A percentile compares a stretch with the other conserved stretches of the same genome.
These are phyloP conservation scores for Geopemphigus sp. DNA, from an alignment of 1,140 invertebrate species.

Conservation along the genomic window DNA sequence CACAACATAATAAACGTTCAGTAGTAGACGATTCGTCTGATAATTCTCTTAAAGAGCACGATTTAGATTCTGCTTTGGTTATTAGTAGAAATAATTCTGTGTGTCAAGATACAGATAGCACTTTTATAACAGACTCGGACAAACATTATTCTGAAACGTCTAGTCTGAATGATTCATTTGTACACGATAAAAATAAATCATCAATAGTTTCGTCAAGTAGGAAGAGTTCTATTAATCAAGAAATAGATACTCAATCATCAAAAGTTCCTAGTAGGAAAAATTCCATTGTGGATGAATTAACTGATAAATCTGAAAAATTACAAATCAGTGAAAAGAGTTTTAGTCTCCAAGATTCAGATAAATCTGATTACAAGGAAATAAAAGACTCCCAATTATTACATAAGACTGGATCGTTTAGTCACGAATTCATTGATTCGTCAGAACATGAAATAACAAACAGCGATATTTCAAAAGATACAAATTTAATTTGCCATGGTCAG, in stretches of 20 bases:
- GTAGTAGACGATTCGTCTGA: neutral
- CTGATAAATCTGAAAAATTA: neutral
- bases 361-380: neutral
- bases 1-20: neutral
- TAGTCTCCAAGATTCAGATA: neutral
- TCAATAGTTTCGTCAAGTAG: conserved; percentile 2
- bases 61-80: neutral
- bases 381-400: neutral
- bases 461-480: neutral
- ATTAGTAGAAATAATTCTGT: neutral
- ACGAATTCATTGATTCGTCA: neutral
- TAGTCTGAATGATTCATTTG: neutral
- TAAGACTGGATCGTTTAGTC: neutral
- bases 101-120: neutral
- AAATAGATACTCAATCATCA: conserved; percentile 19
- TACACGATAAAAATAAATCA: neutral
- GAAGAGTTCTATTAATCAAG: conserved; percentile 15
- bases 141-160: neutral
- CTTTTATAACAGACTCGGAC: neutral
- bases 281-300: neutral
- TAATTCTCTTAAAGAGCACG: neutral
- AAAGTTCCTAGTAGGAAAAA: conserved; percentile 18
- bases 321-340: neutral
- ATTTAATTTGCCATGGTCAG: neutral
- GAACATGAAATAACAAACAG: neutral